These are phyloP conservation scores for Eupsilia transversa DNA, from an alignment of 2,888 invertebrate genomes.

Conservation along the genomic window DNA sequence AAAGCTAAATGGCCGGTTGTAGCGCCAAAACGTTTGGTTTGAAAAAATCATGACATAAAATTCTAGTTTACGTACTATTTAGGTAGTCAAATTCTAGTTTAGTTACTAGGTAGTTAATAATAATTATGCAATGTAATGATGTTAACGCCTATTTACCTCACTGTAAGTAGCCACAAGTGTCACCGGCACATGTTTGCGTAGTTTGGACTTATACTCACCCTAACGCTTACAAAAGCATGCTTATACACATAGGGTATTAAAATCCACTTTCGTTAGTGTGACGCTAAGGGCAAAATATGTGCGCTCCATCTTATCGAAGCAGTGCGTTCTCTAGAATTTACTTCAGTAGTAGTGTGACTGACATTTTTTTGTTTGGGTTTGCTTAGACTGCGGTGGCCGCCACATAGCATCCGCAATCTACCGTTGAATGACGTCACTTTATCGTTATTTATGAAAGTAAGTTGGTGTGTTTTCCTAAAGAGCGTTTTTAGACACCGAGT, in stretches of 20 bases:
- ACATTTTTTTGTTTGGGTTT: no score
- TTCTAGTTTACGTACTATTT: no score
- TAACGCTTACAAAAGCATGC: constrained; percentile 25
- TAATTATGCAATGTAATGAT: constrained; percentile 10
- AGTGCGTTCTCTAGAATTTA: not conserved
- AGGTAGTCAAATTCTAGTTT: no score
- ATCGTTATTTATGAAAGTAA: no score
- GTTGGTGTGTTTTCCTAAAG: no score
- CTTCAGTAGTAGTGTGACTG: not conserved
- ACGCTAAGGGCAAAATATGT: not conserved
- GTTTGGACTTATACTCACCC: constrained; percentile 34
- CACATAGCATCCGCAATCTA: no score
- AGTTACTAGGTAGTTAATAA: not conserved
- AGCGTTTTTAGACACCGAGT: no score
- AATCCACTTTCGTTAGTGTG: not conserved
- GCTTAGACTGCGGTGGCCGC: no score
- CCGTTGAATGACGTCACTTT: no score
- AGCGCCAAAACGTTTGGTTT: no score
- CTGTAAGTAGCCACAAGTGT: constrained; percentile 28
- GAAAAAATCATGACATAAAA: no score
- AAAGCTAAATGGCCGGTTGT: no score
- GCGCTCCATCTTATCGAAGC: not conserved
- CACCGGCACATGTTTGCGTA: constrained; percentile 15
- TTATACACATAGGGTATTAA: constrained; percentile 6
- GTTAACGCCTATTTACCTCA: not conserved